These are phyloP conservation scores for Ostrea edulis DNA, from an alignment of 1,140 invertebrate species.

Conservation along the genomic window DNA sequence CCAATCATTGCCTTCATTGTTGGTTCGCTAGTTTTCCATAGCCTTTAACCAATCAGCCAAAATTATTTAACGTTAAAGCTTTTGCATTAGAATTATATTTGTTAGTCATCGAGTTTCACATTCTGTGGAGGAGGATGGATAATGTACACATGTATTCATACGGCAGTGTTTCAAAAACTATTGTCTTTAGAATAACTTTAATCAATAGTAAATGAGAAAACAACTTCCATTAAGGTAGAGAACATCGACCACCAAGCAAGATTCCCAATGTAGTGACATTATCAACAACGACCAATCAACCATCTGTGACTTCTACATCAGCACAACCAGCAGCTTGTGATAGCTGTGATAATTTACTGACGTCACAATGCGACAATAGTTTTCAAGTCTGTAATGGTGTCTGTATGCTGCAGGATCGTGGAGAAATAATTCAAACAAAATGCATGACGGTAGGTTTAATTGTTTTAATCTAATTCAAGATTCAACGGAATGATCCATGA, in stretches of 20 bases:
- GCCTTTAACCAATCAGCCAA: too few species aligned
- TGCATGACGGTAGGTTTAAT: not conserved
- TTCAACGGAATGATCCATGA: too few species aligned
- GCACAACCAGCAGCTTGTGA: not conserved
- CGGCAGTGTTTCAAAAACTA: too few species aligned
- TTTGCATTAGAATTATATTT: too few species aligned
- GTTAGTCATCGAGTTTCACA: too few species aligned
- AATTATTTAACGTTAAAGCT: too few species aligned
- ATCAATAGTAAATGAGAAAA: too few species aligned
- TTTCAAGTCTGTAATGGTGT: not conserved
- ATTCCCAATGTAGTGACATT: not conserved
- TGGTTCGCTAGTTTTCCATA: constrained; percentile 66
- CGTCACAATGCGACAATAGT: not conserved
- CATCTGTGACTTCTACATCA: not conserved
- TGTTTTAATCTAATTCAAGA: too few species aligned
- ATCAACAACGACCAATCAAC: not conserved
- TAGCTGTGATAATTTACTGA: not conserved
- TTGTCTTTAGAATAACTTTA: too few species aligned
- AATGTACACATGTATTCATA: too few species aligned
- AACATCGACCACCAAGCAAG: not conserved
- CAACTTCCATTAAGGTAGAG: too few species aligned
- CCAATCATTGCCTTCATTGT: constrained; percentile 89
- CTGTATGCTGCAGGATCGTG: not conserved
- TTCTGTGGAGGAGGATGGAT: too few species aligned
- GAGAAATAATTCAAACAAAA: not conserved